A percentile compares a stretch with the other conserved stretches of the same genome.
Evolutionary conservation across 2,888 invertebrate species (phyloP).

Genomic region (Drosophila kambysellisi): DNA sequence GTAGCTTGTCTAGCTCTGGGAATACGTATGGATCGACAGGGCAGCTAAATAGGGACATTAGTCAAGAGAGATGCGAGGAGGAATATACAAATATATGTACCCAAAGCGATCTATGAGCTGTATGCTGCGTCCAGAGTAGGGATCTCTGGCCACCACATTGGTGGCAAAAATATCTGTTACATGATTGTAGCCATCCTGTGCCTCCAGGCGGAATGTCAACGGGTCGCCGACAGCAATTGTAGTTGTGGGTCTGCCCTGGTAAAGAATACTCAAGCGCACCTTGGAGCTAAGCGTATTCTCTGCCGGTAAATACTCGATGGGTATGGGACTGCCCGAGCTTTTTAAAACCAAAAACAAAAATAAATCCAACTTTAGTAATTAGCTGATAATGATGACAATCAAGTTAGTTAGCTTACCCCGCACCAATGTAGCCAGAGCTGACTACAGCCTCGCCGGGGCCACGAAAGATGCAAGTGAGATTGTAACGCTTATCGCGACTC

Average conservation of each 20-base stretch:
- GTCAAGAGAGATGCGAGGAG: neutral
- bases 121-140: slow-evolving; percentile 95
- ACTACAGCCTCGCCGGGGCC: slow-evolving; percentile 97
- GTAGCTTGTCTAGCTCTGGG: slow-evolving; percentile 94
- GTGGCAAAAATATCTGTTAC: slow-evolving; percentile 96
- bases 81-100: slow-evolving; percentile 86
- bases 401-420: slow-evolving; percentile 88
- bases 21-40: slow-evolving; percentile 96
- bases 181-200: slow-evolving; percentile 95
- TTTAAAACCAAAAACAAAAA: neutral
- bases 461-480: slow-evolving; percentile 95
- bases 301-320: slow-evolving; percentile 96
- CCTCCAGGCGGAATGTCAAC: slow-evolving; percentile 94
- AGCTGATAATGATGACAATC: slow-evolving; percentile 9
- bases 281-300: slow-evolving; percentile 96
- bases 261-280: slow-evolving; percentile 92
- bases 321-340: slow-evolving; percentile 96
- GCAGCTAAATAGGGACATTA: slow-evolving; percentile 87
- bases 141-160: slow-evolving; percentile 96
- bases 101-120: slow-evolving; percentile 95
- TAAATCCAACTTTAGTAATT: slow-evolving; percentile 12
- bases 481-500: slow-evolving; percentile 95
- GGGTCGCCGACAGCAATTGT: slow-evolving; percentile 97
- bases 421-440: slow-evolving; percentile 96
- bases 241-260: slow-evolving; percentile 95